Conservation (phyloP, 2,888 invertebrate species). For the Thyatira batis region DNA sequence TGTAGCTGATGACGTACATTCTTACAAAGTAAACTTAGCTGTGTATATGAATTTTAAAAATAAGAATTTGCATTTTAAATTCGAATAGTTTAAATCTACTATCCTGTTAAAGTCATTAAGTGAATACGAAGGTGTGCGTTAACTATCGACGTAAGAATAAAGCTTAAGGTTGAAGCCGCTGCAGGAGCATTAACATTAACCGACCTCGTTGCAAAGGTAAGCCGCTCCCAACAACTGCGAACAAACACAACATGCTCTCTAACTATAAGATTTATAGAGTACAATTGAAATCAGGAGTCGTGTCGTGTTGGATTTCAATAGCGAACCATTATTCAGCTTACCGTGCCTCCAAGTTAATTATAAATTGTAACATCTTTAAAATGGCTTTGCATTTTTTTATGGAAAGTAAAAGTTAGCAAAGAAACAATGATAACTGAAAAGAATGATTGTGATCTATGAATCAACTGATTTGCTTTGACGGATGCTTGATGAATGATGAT, state of each 20-base stretch:
- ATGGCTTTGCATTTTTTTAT: background rate
- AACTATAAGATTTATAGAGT: conserved; percentile 46
- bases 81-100: background rate
- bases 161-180: conserved; percentile 14
- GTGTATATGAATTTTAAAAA: no score
- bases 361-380: conserved; percentile 17
- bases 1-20: background rate
- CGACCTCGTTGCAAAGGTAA: conserved; percentile 50
- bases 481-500: background rate
- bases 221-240: conserved; percentile 41
- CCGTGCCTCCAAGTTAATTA: conserved; percentile 28
- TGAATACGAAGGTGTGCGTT: background rate
- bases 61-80: no score
- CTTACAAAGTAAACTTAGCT: background rate
- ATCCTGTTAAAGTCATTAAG: background rate
- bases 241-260: conserved; percentile 29
- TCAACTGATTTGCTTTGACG: background rate
- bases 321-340: conserved; percentile 38
- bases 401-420: background rate
- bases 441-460: background rate
- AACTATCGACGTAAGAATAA: background rate
- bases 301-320: conserved; percentile 47
- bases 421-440: background rate
- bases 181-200: conserved; percentile 38
- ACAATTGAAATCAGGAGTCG: conserved; percentile 54